Evolutionary conservation across 2,888 invertebrate genomes (phyloP), one percentile per base, ranked within the genome.

Genomic region (Drosophila demipolita): DNA sequence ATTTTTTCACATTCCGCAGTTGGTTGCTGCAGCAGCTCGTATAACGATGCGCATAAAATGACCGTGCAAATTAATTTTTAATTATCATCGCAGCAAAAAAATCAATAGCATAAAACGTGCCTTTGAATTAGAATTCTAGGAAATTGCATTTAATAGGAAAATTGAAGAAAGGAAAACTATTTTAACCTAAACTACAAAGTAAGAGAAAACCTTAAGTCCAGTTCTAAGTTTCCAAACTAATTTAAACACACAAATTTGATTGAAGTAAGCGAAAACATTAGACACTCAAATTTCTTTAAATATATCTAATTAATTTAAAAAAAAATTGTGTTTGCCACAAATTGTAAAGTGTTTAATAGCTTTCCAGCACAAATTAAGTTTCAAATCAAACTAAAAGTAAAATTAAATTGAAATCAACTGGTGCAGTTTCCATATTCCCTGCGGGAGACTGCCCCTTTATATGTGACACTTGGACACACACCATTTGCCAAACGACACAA

Each of bases 41-140:
- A 58, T 65, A 73, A 61, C 67, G 64, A 63, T 68, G 80, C 68
- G 67, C 80, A 68, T 68, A 40, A 65, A 78, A 76, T 69, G 65
- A 69, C 77, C 77, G 61, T 66, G 78, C 80, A 87, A 89, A 89
- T 87, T 73, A 82, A 86, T 86, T 88, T 89, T 89, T 87, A 88
- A 89, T 89, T 89, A 88, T 81, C 80, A 80, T 61, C 74, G 63
- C 54, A 68, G 66, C 33, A 55, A 53, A 78, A 23, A 86, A 85
- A 84, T 87, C 87, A 82, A 87, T 89, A 80, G 50, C 17, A 61
- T 62, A 61, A 69, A 59, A 73, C 63, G 78, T 71, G 70, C 49
- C 42, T 48, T 52, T 36, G 61, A 60, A 87, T 85, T 83, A 72
- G 77, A 68, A 75, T 62, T 61, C 48, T 62, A 64, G 45, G 50